phyloP scores from a whole-genome alignment of 2,888 invertebrate genomes.

The Spisula subtruncata region DNA sequence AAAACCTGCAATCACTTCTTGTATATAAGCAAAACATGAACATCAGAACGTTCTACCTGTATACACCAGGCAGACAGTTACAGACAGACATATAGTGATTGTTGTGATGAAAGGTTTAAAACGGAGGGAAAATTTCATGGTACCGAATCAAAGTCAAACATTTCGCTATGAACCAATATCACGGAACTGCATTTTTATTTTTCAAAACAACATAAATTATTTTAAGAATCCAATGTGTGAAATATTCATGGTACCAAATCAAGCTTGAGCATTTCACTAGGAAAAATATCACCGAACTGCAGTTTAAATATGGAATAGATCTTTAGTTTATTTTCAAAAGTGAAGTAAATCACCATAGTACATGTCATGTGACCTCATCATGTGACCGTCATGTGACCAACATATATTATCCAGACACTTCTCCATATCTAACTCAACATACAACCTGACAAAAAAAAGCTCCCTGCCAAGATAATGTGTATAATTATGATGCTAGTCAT shows the following conservation, averaged over 20 bases:
- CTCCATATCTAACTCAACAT: neutral
- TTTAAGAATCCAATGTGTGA: no score
- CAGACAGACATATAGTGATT: no score
- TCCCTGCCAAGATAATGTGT: neutral
- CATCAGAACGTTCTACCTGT: no score
- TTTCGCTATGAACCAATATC: neutral
- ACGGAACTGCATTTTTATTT: neutral
- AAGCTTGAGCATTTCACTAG: neutral
- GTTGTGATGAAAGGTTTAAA: neutral
- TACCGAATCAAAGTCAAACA: neutral
- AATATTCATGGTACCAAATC: neutral
- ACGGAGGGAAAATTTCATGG: neutral
- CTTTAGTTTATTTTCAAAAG: neutral
- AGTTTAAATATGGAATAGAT: neutral
- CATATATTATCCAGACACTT: neutral
- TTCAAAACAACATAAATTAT: no score
- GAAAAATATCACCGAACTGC: neutral
- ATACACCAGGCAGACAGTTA: no score
- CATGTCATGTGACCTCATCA: neutral
- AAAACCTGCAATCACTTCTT: no score
- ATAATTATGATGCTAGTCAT: neutral
- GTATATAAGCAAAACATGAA: no score
- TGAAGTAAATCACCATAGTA: neutral
- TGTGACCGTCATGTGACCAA: neutral
- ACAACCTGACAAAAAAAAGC: neutral